Conservation (phyloP, 1,140 invertebrate genomes). For the Coptotermes formosanus region DNA sequence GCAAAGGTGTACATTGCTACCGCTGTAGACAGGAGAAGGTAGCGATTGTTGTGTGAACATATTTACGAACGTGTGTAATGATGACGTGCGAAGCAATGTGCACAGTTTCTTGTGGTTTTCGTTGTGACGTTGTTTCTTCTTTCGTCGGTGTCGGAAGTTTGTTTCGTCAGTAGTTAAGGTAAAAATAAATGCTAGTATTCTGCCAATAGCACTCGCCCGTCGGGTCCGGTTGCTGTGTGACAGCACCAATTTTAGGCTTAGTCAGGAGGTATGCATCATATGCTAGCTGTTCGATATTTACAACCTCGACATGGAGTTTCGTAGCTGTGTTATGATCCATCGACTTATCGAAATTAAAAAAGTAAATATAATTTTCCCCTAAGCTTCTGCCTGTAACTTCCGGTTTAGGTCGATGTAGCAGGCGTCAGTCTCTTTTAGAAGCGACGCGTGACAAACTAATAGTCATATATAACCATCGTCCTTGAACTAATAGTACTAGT, state of each 20-base stretch:
- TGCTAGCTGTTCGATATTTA: background rate
- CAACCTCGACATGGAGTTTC: background rate
- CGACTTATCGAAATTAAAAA: too few species aligned
- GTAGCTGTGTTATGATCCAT: too few species aligned
- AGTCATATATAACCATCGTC: too few species aligned
- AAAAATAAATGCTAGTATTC: background rate
- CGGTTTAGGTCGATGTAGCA: too few species aligned
- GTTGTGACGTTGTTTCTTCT: background rate
- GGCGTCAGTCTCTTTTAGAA: too few species aligned
- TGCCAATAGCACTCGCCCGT: background rate
- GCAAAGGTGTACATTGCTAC: background rate
- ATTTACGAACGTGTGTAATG: background rate
- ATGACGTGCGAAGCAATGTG: background rate
- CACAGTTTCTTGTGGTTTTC: background rate
- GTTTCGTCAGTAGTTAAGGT: conserved; percentile 16
- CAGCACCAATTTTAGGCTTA: background rate
- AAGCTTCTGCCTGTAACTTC: too few species aligned
- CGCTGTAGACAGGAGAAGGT: background rate
- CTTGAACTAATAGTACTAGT: too few species aligned
- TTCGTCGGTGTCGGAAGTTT: background rate
- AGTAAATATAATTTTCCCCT: too few species aligned
- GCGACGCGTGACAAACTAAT: too few species aligned
- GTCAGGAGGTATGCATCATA: background rate
- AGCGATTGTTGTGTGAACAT: background rate
- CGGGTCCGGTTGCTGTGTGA: background rate